Evolutionary conservation across 2,113 vertebrate genomes (phyloP).

Genomic region (Caretta caretta): DNA sequence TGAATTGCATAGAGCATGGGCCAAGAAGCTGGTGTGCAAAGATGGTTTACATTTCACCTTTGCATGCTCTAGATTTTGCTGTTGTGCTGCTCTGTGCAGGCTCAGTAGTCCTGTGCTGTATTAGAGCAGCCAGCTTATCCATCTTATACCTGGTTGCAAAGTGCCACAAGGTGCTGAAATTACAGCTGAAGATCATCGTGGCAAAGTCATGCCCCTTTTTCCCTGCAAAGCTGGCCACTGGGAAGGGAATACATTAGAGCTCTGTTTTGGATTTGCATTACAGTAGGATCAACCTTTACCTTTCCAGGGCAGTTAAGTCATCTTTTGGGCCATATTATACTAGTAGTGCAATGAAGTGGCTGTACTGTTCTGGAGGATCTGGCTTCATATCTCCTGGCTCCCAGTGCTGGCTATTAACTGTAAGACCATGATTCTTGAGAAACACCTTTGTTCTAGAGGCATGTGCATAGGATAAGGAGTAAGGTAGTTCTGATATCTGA

Average conservation of each 20-base stretch:
- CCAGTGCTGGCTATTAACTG: fast-evolving
- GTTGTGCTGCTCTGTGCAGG: neutral
- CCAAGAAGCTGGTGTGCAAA: neutral
- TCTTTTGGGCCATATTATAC: neutral
- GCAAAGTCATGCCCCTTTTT: neutral
- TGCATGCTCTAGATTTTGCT: conserved; percentile 1
- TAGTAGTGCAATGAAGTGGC: neutral
- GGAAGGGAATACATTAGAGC: neutral
- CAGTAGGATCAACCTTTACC: neutral
- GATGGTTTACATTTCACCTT: neutral
- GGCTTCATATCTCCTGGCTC: neutral
- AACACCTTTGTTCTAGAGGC: neutral
- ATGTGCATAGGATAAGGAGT: fast-evolving
- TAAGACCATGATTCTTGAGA: neutral
- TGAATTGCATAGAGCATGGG: neutral
- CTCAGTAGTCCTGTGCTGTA: conserved; percentile 38
- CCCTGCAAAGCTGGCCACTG: neutral
- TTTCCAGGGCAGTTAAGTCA: neutral
- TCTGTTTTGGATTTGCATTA: neutral
- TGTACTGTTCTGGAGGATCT: neutral
- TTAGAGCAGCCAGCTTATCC: conserved; percentile 47
- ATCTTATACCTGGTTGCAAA: conserved; percentile 48
- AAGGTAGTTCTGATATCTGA: neutral
- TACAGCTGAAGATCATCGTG: neutral
- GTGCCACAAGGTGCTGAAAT: conserved; percentile 46